phyloP scores from a whole-genome alignment of 64 coral and sea anemone genomes.

The Pachyseris speciosa region DNA sequence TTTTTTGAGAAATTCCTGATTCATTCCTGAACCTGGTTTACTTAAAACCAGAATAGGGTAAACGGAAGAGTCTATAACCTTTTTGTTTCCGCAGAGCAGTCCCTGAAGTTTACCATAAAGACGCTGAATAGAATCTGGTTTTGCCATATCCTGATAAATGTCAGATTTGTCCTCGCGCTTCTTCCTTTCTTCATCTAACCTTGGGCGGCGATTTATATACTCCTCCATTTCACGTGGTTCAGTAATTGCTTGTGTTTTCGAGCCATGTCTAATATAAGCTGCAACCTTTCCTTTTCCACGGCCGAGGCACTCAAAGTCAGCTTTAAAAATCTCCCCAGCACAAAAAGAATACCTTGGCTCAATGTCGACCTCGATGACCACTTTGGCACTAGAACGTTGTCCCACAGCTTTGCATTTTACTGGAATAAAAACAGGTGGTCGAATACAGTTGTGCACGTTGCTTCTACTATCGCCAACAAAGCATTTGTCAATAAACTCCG shows the following conservation, averaged over 20 bases:
- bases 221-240: background rate
- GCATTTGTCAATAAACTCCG: constrained; percentile 63
- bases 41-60: constrained; percentile 59
- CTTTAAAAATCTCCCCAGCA: constrained; percentile 20
- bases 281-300: background rate
- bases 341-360: constrained; percentile 34
- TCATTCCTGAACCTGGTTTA: constrained; percentile 47
- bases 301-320: background rate
- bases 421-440: constrained; percentile 55
- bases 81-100: constrained; percentile 36
- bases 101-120: constrained; percentile 26
- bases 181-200: constrained; percentile 19
- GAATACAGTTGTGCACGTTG: constrained; percentile 57
- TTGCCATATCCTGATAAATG: background rate
- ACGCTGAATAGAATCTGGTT: background rate
- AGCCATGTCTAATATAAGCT: constrained; percentile 35
- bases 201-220: background rate
- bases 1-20: background rate
- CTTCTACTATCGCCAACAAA: constrained; percentile 35
- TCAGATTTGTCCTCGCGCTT: background rate
- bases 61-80: constrained; percentile 44
- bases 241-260: constrained; percentile 5
- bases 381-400: background rate
- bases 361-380: constrained; percentile 71
- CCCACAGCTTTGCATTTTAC: background rate